Evolutionary conservation across 2,113 vertebrate species (phyloP), one percentile per base, ranked within the genome.

Genomic region (Eptesicus fuscus): DNA sequence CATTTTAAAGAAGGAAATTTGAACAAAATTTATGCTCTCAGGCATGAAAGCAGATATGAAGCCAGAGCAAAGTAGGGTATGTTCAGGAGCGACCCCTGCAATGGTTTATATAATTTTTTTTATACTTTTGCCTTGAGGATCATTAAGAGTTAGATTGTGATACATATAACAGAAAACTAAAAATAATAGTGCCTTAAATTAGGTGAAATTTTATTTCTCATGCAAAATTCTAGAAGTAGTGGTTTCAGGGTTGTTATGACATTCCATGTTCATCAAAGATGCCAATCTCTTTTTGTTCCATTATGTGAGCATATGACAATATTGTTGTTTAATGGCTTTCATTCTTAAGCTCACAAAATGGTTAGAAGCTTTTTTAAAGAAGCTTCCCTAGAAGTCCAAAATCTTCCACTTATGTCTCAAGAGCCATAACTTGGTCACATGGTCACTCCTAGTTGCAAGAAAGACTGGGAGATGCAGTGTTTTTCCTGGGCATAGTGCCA

Each of bases 101-200:
- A 74, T 56, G 22, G 42, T 40, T 88, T 80, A 51, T 77, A 82
- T n/a, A 28, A 61, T 82, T 49, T 94, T 49, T 94, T 94, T 85
- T 91, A 65, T 93, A 67, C n/a, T 91, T 94, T 95, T 82, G 47
- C 37, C 32, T 91, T 83, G 56, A 94, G 59, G 61, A 83, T 71
- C 9, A 47, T 69, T 94, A 91, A 83, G n/a, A 77, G 63, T 91
- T 90, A 77, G 51, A 51, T 71, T 61, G 59, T 88, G n/a, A 35
- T 63, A 12, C 53, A 82, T 42, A 8, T 77, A 91, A 65, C 40
- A 83, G 71, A 71, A 92, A 91, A 80, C 42, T 65, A n/a, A 83
- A 88, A 84, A 84, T 76, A 42, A 32, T 8, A 89, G 30, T 86
- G 37, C 10, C 83, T 83, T 77, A 89, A 88, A 76, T 32, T 80